Conservation (phyloP, 1,140 invertebrate genomes). For the Dreissena rostriformis region DNA sequence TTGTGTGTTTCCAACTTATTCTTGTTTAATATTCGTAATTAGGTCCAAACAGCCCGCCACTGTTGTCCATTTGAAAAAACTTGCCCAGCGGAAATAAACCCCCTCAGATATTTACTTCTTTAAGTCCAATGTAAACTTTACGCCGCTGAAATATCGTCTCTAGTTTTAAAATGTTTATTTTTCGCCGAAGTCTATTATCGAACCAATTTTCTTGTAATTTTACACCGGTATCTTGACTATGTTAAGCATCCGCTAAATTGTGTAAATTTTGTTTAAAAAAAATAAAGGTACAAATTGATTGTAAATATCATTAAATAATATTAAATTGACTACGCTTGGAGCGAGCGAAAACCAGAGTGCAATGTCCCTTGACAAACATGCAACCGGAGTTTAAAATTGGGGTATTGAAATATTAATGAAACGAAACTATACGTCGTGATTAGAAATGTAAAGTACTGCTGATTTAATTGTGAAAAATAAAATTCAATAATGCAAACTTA, state of each 20-base stretch:
- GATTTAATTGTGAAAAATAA: too few species aligned
- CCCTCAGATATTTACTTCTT: constrained; percentile 8
- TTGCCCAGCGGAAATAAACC: too few species aligned
- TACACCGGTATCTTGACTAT: constrained; percentile 4
- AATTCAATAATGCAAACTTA: too few species aligned
- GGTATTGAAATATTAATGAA: too few species aligned
- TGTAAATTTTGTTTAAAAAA: not conserved
- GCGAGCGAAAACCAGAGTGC: too few species aligned
- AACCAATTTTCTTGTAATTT: constrained; percentile 36
- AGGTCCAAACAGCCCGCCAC: not conserved
- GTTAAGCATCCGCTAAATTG: too few species aligned
- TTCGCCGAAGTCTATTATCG: constrained; percentile 13
- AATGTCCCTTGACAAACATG: too few species aligned
- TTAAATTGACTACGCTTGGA: not conserved
- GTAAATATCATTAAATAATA: constrained; percentile 41
- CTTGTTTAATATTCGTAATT: constrained; percentile 41
- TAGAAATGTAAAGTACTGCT: too few species aligned
- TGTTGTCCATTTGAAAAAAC: not conserved
- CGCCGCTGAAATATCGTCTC: not conserved
- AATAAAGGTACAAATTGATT: constrained; percentile 37
- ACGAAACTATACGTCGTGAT: too few species aligned
- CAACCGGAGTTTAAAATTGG: too few species aligned
- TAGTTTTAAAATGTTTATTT: constrained; percentile 45
- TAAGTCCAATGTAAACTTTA: constrained; percentile 12
- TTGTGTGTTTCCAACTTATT: constrained; percentile 14